Conservation (phyloP, 2,888 invertebrate species). For the Xanthorhoe designata region DNA sequence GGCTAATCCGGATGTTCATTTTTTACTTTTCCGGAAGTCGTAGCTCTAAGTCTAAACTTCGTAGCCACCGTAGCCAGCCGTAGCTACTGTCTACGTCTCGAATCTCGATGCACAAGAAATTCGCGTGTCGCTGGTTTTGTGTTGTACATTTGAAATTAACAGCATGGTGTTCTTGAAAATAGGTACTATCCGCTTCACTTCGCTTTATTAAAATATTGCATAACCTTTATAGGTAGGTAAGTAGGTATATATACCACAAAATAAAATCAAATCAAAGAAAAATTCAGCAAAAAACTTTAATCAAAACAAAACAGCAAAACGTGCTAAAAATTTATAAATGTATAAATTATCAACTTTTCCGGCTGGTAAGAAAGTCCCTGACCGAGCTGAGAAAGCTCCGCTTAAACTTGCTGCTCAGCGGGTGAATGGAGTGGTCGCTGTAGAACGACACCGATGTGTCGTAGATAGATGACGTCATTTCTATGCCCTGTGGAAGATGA, state of each 20-base stretch:
- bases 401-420: constrained; percentile 62
- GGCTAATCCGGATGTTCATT: too few relatives aligned
- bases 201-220: too few relatives aligned
- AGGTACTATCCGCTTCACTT: too few relatives aligned
- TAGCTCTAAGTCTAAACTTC: too few relatives aligned
- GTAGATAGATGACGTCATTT: constrained; percentile 72
- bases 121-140: too few relatives aligned
- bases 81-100: too few relatives aligned
- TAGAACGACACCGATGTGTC: constrained; percentile 76
- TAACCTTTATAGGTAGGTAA: too few relatives aligned
- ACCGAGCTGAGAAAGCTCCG: constrained; percentile 72
- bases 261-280: neutral
- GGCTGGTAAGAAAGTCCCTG: constrained; percentile 63
- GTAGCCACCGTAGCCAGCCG: too few relatives aligned
- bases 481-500: constrained; percentile 61
- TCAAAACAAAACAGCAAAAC: constrained; percentile 21
- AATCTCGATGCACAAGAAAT: too few relatives aligned
- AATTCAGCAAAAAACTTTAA: constrained; percentile 16
- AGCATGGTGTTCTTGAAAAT: too few relatives aligned
- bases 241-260: neutral
- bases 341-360: constrained; percentile 53
- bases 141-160: too few relatives aligned
- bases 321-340: constrained; percentile 3
- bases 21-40: too few relatives aligned
- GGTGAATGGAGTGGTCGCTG: constrained; percentile 68